Evolutionary conservation across 1,140 invertebrate genomes (phyloP).

Genomic region (Apis dorsata): DNA sequence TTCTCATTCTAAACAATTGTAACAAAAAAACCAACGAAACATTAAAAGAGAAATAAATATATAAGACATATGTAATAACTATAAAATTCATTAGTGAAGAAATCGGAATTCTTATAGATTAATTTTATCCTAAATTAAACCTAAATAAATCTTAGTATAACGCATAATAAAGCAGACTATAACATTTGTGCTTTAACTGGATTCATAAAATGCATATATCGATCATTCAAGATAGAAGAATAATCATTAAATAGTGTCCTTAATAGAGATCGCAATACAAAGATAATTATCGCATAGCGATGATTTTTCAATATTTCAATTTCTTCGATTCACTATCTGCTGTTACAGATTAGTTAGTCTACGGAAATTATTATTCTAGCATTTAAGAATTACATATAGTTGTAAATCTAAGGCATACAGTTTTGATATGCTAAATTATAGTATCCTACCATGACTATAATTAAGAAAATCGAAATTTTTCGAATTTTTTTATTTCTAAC

Average conservation of each 20-base stretch:
- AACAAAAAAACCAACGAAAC: constrained; percentile 24
- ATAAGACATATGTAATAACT: constrained; percentile 16
- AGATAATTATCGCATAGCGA: constrained; percentile 3
- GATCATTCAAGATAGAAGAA: background rate
- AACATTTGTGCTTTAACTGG: constrained; percentile 27
- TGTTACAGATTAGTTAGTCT: constrained; percentile 16
- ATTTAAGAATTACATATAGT: constrained; percentile 26
- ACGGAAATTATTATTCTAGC: background rate
- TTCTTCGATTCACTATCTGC: background rate
- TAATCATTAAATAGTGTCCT: background rate
- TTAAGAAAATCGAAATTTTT: constrained; percentile 32
- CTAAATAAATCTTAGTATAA: constrained; percentile 5
- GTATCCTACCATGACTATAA: constrained; percentile 36
- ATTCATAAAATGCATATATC: background rate
- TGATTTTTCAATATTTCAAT: background rate
- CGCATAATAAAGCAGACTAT: constrained; percentile 31
- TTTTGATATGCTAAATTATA: constrained; percentile 57
- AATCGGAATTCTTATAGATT: constrained; percentile 16
- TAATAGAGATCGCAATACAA: constrained; percentile 15
- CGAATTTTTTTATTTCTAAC: constrained; percentile 6
- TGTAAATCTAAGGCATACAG: constrained; percentile 29
- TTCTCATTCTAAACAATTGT: background rate
- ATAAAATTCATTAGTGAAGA: background rate
- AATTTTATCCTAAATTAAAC: constrained; percentile 13
- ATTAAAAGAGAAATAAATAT: constrained; percentile 2